phyloP scores from a whole-genome alignment of 2,113 vertebrate genomes.

The Mormyrus lacerda region DNA sequence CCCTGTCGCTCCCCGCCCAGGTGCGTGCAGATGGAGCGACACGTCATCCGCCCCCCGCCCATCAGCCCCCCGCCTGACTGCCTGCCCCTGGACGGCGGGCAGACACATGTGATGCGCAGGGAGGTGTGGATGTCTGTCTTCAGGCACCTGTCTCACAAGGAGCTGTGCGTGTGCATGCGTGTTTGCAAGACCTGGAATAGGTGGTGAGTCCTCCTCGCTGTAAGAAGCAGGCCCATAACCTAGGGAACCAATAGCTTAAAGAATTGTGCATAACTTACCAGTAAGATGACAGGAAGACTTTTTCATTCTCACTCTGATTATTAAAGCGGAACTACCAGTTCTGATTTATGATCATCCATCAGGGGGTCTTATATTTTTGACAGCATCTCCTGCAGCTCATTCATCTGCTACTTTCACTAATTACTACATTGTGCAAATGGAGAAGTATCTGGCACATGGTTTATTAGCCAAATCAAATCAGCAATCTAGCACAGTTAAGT shows the following conservation, averaged over 20 bases:
- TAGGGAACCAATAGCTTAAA: not conserved
- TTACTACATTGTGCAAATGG: slow-evolving; percentile 4
- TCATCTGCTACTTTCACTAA: not conserved
- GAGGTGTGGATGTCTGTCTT: slow-evolving; percentile 95
- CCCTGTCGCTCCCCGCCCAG: slow-evolving; percentile 82
- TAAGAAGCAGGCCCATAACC: not conserved
- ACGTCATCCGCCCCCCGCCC: slow-evolving; percentile 88
- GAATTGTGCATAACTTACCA: not conserved
- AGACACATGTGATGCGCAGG: slow-evolving; percentile 80
- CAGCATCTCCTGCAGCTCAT: not conserved
- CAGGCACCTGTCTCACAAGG: slow-evolving; percentile 79
- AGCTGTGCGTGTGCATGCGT: slow-evolving; percentile 92
- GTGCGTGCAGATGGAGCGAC: slow-evolving; percentile 89
- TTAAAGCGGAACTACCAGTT: not conserved
- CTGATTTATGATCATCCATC: not conserved
- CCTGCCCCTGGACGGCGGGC: slow-evolving; percentile 74
- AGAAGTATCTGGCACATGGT: not conserved
- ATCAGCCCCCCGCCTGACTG: slow-evolving; percentile 92
- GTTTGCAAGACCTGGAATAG: slow-evolving; percentile 97
- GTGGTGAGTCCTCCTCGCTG: slow-evolving; percentile 68
- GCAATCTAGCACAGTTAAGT: not conserved
- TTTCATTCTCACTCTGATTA: not conserved
- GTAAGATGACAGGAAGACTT: not conserved
- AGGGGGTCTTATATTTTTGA: not conserved
- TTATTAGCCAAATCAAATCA: not conserved